Base-by-base conservation (phyloP, 2,888 invertebrate genomes). In the Ormyrus nitidulus region DNA sequence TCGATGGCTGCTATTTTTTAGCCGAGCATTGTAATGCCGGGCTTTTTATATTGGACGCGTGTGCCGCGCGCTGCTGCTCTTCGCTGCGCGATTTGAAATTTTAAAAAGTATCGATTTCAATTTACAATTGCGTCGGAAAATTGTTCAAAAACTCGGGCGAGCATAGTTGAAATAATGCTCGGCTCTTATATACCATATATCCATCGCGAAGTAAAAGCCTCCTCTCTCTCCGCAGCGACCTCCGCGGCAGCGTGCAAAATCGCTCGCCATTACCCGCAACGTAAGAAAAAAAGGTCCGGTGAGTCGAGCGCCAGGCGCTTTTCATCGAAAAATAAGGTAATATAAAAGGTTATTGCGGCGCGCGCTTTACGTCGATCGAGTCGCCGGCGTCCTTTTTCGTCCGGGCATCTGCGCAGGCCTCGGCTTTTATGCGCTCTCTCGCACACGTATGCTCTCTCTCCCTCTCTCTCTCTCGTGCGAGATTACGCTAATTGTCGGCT, bases 401-500 rank as follows among this genome's bases (percentile, higher is more conserved):
- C 58, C 61, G 74, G 65, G 49, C 66, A 51, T 51, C 65, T 66
- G 74, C 73, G 58, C 64, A 8, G 46, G 46, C 34, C 34, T 13
- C 34, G 9, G 13, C 4, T 46, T 56, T 48, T n/a, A 34, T 34
- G 11, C 48, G 48, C 49, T 48, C 56, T 2, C 54, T 10, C 65
- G 51, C 6, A n/a, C 34, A 46, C 46, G 56, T 5, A 11, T 6
- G 4, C 10, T 13, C n/a, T 10, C 5, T 44, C 51, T 10, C 13
- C 7, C 10, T 13, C n/a, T 46, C 5, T 11, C 51, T 10, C 13
- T 11, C 48, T 13, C 44, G 56, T n/a, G 62, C 34, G 70, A 77
- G 69, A 87, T 86, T 87, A 87, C 80, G 85, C 85, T 86, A 87
- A 87, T 87, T 84, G 87, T 85, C 82, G 84, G 83, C 79, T 77